Evolutionary conservation across 2,113 vertebrate species (phyloP).

Genomic region (Gavialis gangeticus): DNA sequence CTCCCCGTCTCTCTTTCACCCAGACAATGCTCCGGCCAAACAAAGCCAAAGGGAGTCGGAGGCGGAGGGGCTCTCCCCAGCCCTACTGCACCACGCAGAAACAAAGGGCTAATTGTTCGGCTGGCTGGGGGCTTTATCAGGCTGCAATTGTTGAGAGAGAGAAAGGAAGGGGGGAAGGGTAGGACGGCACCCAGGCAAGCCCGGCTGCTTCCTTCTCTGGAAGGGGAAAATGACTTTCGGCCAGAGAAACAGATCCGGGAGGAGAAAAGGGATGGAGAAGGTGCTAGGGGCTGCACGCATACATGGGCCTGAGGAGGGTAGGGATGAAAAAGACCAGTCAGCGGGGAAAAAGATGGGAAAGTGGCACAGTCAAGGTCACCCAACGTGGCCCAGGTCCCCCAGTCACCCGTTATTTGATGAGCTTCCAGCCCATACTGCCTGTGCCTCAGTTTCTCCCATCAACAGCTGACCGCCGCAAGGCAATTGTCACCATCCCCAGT

Average conservation of each 20-base stretch:
- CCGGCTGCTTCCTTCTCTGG: background rate
- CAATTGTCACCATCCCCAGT: background rate
- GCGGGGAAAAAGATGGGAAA: background rate
- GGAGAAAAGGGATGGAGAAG: background rate
- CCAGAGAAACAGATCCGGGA: background rate
- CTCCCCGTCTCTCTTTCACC: accelerated
- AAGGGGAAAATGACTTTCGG: background rate
- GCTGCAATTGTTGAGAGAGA: background rate
- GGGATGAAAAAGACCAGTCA: background rate
- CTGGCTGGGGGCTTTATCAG: background rate
- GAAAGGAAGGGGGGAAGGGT: accelerated
- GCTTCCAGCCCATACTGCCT: background rate
- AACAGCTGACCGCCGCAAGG: background rate
- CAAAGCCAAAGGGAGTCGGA: background rate
- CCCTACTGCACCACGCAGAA: background rate
- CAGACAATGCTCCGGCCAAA: accelerated
- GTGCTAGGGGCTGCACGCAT: background rate
- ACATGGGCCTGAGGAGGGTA: background rate
- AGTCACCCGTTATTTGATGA: background rate
- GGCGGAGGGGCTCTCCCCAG: accelerated
- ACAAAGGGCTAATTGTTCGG: background rate
- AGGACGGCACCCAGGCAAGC: background rate
- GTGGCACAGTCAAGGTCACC: background rate
- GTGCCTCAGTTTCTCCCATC: background rate
- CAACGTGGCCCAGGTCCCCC: background rate